phyloP scores from a whole-genome alignment of 2,888 invertebrate genomes.

The Thyatira batis region DNA sequence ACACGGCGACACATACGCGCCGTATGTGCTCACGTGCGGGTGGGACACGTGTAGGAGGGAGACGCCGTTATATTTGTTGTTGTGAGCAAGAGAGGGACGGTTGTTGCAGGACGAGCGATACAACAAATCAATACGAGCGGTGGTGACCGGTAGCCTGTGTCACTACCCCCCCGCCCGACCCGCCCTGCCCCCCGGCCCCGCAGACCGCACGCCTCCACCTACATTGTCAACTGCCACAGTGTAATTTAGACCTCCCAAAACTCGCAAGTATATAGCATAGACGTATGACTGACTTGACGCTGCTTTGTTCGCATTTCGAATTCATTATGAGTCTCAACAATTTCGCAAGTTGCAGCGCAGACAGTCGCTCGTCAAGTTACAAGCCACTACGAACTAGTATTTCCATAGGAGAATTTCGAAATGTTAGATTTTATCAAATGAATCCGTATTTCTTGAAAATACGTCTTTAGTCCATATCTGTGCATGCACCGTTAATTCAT shows the following conservation, averaged over 20 bases:
- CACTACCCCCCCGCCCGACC: conserved; percentile 63
- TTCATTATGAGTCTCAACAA: neutral
- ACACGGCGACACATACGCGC: conserved; percentile 51
- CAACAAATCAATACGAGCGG: conserved; percentile 84
- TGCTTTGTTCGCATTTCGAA: conserved; percentile 1
- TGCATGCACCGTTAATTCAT: too few species aligned
- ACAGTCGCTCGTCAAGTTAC: neutral
- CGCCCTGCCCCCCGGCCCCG: conserved; percentile 40
- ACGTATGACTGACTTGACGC: conserved; percentile 29
- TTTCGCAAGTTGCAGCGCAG: neutral
- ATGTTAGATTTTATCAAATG: too few species aligned
- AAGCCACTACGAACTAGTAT: too few species aligned
- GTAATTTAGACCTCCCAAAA: conserved; percentile 61
- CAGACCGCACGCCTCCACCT: conserved; percentile 78
- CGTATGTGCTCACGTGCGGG: conserved; percentile 71
- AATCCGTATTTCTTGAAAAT: too few species aligned
- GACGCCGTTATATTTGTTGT: conserved; percentile 36
- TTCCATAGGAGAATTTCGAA: too few species aligned
- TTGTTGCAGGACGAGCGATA: conserved; percentile 81
- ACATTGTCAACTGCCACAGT: conserved; percentile 78
- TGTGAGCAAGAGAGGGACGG: conserved; percentile 67
- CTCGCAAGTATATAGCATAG: conserved; percentile 39
- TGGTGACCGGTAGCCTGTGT: conserved; percentile 83
- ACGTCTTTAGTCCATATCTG: too few species aligned
- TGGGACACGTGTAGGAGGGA: conserved; percentile 60